A percentile compares a stretch with the other conserved stretches of the same genome.
Conservation (phyloP, 2,797 vertebrate species). For the Sebastes iracundus region DNA sequence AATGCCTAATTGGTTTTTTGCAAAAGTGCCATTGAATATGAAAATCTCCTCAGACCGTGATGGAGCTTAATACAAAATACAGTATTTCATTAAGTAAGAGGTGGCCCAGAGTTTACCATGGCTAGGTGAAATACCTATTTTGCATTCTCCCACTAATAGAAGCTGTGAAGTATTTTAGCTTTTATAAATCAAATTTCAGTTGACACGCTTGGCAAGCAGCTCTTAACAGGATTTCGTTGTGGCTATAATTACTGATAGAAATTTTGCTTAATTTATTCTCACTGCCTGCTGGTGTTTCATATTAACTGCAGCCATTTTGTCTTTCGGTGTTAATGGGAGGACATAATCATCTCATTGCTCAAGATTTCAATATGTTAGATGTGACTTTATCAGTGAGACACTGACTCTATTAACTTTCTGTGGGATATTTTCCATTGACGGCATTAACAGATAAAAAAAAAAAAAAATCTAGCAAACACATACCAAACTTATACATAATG, state of each 20-base stretch:
- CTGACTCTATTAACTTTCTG: constrained; percentile 3
- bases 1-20: constrained; percentile 74
- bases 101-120: constrained; percentile 61
- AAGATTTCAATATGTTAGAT: constrained; percentile 44
- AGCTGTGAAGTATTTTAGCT: constrained; percentile 69
- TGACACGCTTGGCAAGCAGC: constrained; percentile 72
- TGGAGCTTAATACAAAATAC: constrained; percentile 68
- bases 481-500: neutral
- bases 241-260: constrained; percentile 78
- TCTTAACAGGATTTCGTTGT: constrained; percentile 77
- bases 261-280: constrained; percentile 75
- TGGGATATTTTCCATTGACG: neutral
- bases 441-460: neutral
- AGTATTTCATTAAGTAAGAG: constrained; percentile 71
- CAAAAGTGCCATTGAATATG: constrained; percentile 73
- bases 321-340: constrained; percentile 56
- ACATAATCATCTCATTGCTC: constrained; percentile 62
- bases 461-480: neutral
- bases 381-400: constrained; percentile 36
- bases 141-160: constrained; percentile 61
- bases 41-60: constrained; percentile 66
- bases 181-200: constrained; percentile 78
- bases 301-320: constrained; percentile 66
- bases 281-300: constrained; percentile 66
- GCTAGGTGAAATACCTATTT: constrained; percentile 68